Conservation (phyloP, 2,113 vertebrate genomes). For the Sardina pilchardus region DNA sequence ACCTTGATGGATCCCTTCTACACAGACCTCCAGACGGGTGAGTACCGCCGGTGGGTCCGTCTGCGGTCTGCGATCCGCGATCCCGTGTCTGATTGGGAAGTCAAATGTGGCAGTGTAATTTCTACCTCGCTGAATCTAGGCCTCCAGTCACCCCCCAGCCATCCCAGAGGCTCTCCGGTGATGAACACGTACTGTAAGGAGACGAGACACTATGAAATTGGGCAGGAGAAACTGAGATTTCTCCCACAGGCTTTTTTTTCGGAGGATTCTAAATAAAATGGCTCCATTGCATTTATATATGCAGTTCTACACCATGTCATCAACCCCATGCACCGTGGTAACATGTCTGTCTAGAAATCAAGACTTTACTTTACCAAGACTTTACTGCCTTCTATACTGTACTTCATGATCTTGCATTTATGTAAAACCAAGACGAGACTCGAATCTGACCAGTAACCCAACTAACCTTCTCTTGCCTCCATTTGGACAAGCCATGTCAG, state of each 20-base stretch:
- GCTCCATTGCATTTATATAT: too few species aligned
- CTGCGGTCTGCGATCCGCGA: neutral
- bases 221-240: neutral
- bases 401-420: too few species aligned
- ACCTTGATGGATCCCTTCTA: conserved; percentile 68
- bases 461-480: too few species aligned
- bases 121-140: neutral
- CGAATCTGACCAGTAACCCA: too few species aligned
- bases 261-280: too few species aligned
- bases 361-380: too few species aligned
- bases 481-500: neutral
- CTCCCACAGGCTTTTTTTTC: neutral
- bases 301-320: too few species aligned
- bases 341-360: neutral
- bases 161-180: neutral
- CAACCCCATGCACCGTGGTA: neutral
- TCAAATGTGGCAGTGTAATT: neutral
- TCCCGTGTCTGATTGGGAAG: neutral
- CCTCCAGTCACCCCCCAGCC: neutral
- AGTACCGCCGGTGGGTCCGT: conserved; percentile 42
- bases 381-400: too few species aligned
- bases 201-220: neutral
- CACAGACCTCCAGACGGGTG: conserved; percentile 62
- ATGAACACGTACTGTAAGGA: neutral
- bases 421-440: too few species aligned